Conservation (phyloP, 2,113 vertebrate genomes). For the Numenius arquata region DNA sequence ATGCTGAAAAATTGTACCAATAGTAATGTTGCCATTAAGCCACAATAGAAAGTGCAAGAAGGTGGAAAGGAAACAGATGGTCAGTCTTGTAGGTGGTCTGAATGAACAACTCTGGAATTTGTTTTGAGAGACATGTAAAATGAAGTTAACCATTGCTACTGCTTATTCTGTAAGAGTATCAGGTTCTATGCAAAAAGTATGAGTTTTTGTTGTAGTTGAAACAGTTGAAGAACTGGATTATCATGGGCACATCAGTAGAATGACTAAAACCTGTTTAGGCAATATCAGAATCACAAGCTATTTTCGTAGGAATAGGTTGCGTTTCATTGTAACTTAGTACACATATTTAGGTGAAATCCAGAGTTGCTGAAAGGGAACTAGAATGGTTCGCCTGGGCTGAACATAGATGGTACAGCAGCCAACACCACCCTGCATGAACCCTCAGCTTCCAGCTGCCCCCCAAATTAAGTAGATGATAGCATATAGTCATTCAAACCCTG, state of each 20-base stretch:
- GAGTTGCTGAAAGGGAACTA: neutral
- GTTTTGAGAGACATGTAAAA: neutral
- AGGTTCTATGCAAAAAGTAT: neutral
- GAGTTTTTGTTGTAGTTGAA: neutral
- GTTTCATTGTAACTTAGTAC: neutral
- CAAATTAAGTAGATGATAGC: neutral
- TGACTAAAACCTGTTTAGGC: neutral
- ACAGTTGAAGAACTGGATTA: neutral
- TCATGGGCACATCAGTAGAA: neutral
- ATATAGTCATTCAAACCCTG: accelerated
- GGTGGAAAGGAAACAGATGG: neutral
- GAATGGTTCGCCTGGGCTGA: neutral
- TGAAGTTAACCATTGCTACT: neutral
- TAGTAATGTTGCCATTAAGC: neutral
- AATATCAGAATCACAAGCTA: neutral
- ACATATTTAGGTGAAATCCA: neutral
- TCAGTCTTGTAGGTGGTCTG: neutral
- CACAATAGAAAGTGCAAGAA: neutral
- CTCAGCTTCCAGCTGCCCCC: neutral
- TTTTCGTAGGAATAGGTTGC: neutral
- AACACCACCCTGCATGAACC: neutral
- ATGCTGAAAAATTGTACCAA: neutral
- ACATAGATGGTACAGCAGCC: accelerated
- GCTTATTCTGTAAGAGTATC: neutral
- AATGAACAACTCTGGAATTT: neutral